Evolutionary conservation across 2,797 vertebrate genomes (phyloP).

Genomic region (Adelosebastes latens): DNA sequence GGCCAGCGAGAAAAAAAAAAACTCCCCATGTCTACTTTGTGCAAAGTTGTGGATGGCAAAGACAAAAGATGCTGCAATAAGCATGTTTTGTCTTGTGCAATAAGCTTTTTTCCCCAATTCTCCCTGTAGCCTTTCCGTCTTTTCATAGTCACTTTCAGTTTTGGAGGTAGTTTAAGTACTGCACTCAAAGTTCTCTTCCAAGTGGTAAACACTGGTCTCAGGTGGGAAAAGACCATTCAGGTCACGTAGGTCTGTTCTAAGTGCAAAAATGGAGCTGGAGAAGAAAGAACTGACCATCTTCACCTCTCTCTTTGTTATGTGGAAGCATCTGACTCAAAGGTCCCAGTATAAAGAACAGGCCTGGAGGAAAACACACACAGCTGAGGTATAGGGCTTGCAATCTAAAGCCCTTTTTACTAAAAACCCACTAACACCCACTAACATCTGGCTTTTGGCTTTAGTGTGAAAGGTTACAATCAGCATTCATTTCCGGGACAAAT

Average conservation of each 20-base stretch:
- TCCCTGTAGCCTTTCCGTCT: constrained; percentile 21
- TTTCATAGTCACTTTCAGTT: background rate
- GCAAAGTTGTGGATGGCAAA: background rate
- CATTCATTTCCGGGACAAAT: too few species aligned
- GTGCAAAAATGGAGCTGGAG: background rate
- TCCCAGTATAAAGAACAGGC: background rate
- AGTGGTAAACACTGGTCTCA: background rate
- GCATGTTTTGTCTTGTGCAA: constrained; percentile 22
- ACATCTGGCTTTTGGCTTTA: rapidly evolving
- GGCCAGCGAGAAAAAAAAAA: background rate
- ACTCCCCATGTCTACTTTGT: background rate
- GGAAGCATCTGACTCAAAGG: background rate
- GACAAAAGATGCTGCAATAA: constrained; percentile 24
- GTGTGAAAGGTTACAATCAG: too few species aligned
- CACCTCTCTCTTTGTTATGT: background rate
- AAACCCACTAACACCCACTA: too few species aligned
- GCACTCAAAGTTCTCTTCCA: background rate
- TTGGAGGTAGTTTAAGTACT: background rate
- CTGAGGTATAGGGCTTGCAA: background rate
- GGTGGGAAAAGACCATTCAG: background rate
- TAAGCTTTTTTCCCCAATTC: constrained; percentile 1
- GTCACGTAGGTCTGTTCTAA: background rate
- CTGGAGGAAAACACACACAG: background rate
- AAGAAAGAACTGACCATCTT: background rate
- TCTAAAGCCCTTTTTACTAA: background rate